Evolutionary conservation across 2,888 invertebrate species (phyloP).

Genomic region (Polia nebulosa): DNA sequence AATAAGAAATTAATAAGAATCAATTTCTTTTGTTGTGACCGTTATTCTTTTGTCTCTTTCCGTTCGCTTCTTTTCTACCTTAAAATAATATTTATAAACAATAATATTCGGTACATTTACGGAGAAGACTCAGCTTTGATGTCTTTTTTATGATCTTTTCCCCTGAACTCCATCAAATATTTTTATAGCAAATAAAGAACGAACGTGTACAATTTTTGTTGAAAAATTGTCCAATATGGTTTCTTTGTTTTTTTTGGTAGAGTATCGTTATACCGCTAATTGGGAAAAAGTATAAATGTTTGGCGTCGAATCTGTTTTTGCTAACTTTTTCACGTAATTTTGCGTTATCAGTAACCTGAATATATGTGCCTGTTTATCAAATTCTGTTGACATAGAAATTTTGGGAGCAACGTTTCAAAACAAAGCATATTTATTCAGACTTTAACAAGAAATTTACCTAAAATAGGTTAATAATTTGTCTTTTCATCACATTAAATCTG

Average conservation of each 20-base stretch:
- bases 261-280: conserved; percentile 23
- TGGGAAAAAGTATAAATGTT: conserved; percentile 45
- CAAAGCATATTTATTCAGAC: not conserved
- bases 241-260: conserved; percentile 36
- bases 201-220: conserved; percentile 50
- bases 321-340: conserved; percentile 7
- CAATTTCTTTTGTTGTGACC: conserved; percentile 12
- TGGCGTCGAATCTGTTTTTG: conserved; percentile 11
- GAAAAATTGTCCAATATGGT: conserved; percentile 22
- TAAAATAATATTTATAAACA: conserved; percentile 49
- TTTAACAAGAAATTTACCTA: not conserved
- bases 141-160: conserved; percentile 62
- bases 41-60: conserved; percentile 26
- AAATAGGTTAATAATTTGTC: no score
- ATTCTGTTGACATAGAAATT: conserved; percentile 6
- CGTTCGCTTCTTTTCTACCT: conserved; percentile 12
- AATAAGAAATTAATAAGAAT: not conserved
- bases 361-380: conserved; percentile 18
- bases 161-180: conserved; percentile 63
- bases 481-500: not conserved
- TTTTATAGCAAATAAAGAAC: conserved; percentile 62
- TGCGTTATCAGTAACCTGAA: not conserved
- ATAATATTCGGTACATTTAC: conserved; percentile 55
- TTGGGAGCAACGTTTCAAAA: not conserved
- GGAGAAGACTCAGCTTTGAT: conserved; percentile 50